Percentiles rank a stretch among this genome's conserved stretches.
These are phyloP conservation scores for Corvus cornix DNA, from an alignment of 2,113 vertebrate species.

Conservation along the genomic window DNA sequence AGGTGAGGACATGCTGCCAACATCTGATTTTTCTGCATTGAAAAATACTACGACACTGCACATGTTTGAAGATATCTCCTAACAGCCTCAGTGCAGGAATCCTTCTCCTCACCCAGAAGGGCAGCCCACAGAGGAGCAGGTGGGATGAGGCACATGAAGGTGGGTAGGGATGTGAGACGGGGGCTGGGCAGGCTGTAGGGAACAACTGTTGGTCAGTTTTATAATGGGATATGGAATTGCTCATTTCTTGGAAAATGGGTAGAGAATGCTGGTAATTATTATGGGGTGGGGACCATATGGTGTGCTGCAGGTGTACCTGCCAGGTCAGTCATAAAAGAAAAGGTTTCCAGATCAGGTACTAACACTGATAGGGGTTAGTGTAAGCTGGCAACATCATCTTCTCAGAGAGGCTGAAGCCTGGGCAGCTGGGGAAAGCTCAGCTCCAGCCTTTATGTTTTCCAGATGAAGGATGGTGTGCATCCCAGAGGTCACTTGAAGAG, in stretches of 20 bases:
- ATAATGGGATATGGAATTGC: background rate
- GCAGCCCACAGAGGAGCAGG: background rate
- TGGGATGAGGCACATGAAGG: background rate
- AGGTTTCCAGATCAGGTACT: background rate
- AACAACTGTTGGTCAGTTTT: background rate
- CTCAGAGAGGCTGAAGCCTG: background rate
- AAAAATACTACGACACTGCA: background rate
- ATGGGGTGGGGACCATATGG: background rate
- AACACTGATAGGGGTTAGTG: background rate
- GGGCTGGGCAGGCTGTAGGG: background rate
- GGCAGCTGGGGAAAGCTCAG: background rate
- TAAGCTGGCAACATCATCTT: background rate
- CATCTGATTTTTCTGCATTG: background rate
- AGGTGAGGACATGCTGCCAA: background rate
- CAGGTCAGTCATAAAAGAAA: background rate
- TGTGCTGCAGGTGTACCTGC: background rate
- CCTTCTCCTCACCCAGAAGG: background rate
- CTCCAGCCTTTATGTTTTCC: background rate
- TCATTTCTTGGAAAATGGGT: background rate
- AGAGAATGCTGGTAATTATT: background rate
- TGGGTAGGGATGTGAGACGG: background rate
- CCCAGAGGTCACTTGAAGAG: background rate
- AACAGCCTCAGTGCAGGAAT: rapidly evolving
- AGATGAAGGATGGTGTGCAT: background rate
- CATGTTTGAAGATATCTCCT: background rate